Base-by-base conservation (phyloP, 2,113 vertebrate genomes). In the Serilophus lunatus region DNA sequence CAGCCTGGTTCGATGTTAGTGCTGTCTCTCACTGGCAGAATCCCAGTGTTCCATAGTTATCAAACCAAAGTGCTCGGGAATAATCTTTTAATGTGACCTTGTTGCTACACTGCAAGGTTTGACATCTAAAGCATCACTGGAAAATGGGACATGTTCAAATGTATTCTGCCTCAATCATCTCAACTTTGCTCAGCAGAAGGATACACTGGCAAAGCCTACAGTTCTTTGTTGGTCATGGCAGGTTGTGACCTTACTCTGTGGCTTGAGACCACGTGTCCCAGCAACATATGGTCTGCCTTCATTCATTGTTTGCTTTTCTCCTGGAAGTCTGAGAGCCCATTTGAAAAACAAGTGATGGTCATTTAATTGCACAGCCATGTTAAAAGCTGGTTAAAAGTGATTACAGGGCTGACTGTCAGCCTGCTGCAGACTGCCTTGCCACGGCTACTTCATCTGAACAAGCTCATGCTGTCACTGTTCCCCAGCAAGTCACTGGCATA, bases 41-140 rank as follows among this genome's bases (percentile, higher is more conserved):
- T 49, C 61, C 50, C 29, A 2, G 0, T 36, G 19, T 44, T 88
- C 1, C 0, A 3, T 8, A 56, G n/a, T 2, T 0, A 10, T 75
- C 79, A 71, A 91, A 79, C 35, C 26, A 23, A 12, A 87, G 33
- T 24, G 24, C 78, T 29, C 6, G 3, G 47, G 83, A 81, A 60
- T 54, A 13, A 19, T 64, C 20, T 57, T 80, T 33, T 19, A 8
- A 8, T 26, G 9, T 65, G 79, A 36, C 82, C 56, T 78, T 60
- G 29, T 28, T 80, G 63, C 35, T n/a, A 66, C 51, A 25, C 24
- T 74, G 49, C 68, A 49, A 88, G 45, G 66, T 77, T 80, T 77
- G 40, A 18, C 25, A 36, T 70, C 42, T 72, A 25, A 75, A 90
- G 17, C 80, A 24, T 11, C 1, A 2, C 25, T 90, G 71, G 64